Conservation (phyloP, 2,113 vertebrate species). For the Rhinolophus ferrumequinum region DNA sequence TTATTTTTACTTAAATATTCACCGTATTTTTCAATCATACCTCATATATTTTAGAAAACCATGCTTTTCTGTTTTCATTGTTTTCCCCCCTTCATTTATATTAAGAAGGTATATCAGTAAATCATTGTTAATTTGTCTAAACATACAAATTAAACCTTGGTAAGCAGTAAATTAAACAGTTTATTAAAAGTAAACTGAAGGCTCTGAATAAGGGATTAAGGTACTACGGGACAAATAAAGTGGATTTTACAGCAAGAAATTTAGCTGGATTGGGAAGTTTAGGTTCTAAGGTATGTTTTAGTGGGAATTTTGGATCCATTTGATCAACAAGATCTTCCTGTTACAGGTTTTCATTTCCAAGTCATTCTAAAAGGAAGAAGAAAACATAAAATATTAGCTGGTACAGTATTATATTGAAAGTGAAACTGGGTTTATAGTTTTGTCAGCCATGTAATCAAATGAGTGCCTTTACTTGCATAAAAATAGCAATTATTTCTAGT, state of each 20-base stretch:
- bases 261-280: neutral
- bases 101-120: neutral
- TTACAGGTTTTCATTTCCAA: conserved; percentile 32
- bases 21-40: no score
- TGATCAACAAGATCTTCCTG: neutral
- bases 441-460: conserved; percentile 61
- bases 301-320: conserved; percentile 9
- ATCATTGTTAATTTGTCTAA: conserved; percentile 35
- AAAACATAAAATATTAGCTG: conserved; percentile 38
- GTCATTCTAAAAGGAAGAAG: neutral
- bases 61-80: neutral
- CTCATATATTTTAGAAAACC: neutral
- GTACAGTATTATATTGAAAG: conserved; percentile 45
- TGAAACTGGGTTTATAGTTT: conserved; percentile 61
- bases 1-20: no score
- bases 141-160: neutral
- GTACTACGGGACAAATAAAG: neutral
- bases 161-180: neutral
- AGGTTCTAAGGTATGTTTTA: neutral
- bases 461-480: conserved; percentile 78
- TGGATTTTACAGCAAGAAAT: neutral
- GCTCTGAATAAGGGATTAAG: neutral
- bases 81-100: neutral
- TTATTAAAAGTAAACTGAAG: neutral
- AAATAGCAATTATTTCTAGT: conserved; percentile 73